Base-by-base conservation (phyloP, 2,888 invertebrate genomes). In the Pandemis cinnamomeana region DNA sequence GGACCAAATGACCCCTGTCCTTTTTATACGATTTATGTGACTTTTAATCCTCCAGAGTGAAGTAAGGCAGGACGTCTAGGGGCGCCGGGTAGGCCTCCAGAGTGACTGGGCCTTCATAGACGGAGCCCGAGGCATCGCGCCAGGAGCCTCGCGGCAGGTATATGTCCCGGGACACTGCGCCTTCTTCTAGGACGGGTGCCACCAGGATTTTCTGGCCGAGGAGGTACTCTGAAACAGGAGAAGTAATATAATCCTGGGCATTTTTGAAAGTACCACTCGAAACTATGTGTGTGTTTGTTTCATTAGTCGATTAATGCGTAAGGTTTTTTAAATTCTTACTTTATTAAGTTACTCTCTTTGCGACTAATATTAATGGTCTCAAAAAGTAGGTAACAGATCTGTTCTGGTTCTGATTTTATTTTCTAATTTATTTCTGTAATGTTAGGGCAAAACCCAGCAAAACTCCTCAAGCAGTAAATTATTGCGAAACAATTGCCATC, bases 91-190 rank as follows among this genome's bases (percentile, higher is more conserved):
- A 97, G 84, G 95, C 88, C 11, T 80, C 80, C 6, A 97, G 80
- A 93, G 95, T 95, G 4, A 79, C 76, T 0, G 95, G 96, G 0
- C 97, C 97, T 51, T 82, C 75, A 78, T 94, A 83, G 1, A 84
- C 67, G 0, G 81, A 82, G 0, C 91, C 91, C 0, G 80, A 82
- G n/a, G 92, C 93, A 83, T 96, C 96, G 11, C 84, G 86, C 97
- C 97, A 97, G n/a, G 76, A 86, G 0, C 97, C 97, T 0, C 78
- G 85, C 0, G 97, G 97, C n/a, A 97, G 90, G 90, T 96, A 97
- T 58, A 97, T 89, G 85, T 96, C 93, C n/a, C 97, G 94, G 5
- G 90, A 83, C 0, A 84, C 86, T 0, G 95, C 95, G 0, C 95
- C 95, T 83, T 96, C 90, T 67, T 92, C 91, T 44, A 97, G 76